phyloP scores from a whole-genome alignment of 2,113 vertebrate species.

The Charadrius vociferus region DNA sequence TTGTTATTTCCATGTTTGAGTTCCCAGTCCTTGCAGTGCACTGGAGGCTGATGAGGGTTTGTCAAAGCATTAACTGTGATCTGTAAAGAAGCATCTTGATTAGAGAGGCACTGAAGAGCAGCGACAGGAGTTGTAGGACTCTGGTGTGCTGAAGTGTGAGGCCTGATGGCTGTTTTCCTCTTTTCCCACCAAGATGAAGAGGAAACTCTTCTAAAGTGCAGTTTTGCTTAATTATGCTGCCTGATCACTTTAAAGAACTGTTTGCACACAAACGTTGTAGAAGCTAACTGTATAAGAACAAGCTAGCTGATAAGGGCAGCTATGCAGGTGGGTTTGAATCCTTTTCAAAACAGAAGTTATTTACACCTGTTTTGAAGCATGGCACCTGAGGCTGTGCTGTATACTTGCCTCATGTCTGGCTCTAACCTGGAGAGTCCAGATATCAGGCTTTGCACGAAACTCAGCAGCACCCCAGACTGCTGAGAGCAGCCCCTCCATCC shows the following conservation, averaged over 20 bases:
- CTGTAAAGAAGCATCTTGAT: constrained; percentile 48
- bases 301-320: constrained; percentile 45
- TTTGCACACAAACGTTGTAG: constrained; percentile 68
- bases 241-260: constrained; percentile 66
- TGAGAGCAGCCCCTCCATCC: neutral
- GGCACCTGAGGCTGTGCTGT: neutral
- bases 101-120: constrained; percentile 51
- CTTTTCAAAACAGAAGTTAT: constrained; percentile 38
- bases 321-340: constrained; percentile 26
- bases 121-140: neutral
- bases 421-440: neutral
- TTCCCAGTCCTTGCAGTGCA: neutral
- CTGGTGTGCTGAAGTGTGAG: neutral
- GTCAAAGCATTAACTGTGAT: neutral
- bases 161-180: constrained; percentile 27
- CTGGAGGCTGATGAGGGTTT: neutral
- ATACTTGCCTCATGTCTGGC: neutral
- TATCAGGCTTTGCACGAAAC: neutral
- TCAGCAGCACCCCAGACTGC: neutral
- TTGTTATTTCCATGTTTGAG: neutral
- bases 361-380: constrained; percentile 47
- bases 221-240: constrained; percentile 66
- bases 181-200: constrained; percentile 47
- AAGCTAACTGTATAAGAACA: constrained; percentile 23
- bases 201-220: constrained; percentile 29